Evolutionary conservation across 64 coral and sea anemone genomes (phyloP).

Genomic region (Montipora efflorescens): DNA sequence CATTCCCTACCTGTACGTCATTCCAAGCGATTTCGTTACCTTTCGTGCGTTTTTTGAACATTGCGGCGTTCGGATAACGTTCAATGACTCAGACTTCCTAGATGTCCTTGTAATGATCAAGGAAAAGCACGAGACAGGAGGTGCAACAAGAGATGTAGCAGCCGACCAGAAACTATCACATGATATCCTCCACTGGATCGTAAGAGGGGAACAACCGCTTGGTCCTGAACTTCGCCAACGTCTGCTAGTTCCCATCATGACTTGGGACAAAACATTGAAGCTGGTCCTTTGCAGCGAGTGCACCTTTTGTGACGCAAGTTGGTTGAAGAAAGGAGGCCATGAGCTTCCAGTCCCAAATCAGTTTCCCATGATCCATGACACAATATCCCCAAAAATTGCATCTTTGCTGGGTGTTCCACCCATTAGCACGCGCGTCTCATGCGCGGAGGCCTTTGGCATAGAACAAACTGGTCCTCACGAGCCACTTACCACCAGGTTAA

Average conservation of each 20-base stretch:
- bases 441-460: constrained; percentile 69
- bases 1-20: constrained; percentile 57
- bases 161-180: constrained; percentile 64
- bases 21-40: constrained; percentile 55
- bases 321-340: constrained; percentile 53
- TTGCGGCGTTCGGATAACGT: constrained; percentile 55
- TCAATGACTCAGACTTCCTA: constrained; percentile 53
- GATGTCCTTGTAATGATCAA: constrained; percentile 65
- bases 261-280: constrained; percentile 72
- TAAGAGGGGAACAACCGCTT: constrained; percentile 51
- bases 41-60: constrained; percentile 46
- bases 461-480: constrained; percentile 90
- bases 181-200: constrained; percentile 81
- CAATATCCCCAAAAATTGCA: constrained; percentile 70
- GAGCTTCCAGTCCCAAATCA: constrained; percentile 57
- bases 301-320: constrained; percentile 78
- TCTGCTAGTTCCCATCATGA: constrained; percentile 74
- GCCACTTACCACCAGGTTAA: constrained; percentile 81
- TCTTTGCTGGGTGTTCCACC: constrained; percentile 81
- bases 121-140: constrained; percentile 40
- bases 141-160: not conserved
- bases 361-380: constrained; percentile 76
- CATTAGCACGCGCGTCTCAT: constrained; percentile 75
- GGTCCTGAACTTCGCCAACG: constrained; percentile 30
- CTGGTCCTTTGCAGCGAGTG: constrained; percentile 68